Evolutionary conservation across 2,888 invertebrate species (phyloP).

Genomic region (Parelbella ahira): DNA sequence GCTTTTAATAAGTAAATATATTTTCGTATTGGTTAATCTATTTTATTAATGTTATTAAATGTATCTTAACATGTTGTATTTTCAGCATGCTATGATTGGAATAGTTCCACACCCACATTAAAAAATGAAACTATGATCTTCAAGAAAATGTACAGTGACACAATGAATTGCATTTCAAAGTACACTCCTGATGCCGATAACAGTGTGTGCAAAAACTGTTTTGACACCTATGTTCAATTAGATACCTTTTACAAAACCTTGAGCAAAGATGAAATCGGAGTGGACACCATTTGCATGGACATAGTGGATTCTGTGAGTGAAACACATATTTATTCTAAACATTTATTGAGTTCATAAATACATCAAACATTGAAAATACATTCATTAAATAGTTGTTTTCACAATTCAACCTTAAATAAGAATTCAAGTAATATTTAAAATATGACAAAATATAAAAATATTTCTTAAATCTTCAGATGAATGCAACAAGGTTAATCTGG

Average conservation of each 20-base stretch:
- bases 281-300: constrained; percentile 84
- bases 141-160: constrained; percentile 62
- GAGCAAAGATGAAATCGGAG: constrained; percentile 76
- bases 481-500: constrained; percentile 82
- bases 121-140: constrained; percentile 76
- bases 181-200: constrained; percentile 39
- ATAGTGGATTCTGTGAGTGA: constrained; percentile 82
- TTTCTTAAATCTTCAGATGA: constrained; percentile 75
- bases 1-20: too few relatives aligned
- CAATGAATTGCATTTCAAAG: constrained; percentile 63
- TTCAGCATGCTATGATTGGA: constrained; percentile 80
- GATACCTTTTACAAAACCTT: constrained; percentile 81
- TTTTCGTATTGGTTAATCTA: too few relatives aligned
- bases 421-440: too few relatives aligned
- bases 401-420: too few relatives aligned
- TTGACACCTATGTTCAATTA: constrained; percentile 72
- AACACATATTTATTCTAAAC: not conserved
- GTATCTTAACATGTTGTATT: too few relatives aligned
- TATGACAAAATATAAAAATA: not conserved
- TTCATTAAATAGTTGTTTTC: too few relatives aligned
- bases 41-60: too few relatives aligned
- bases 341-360: constrained; percentile 13
- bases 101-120: constrained; percentile 55
- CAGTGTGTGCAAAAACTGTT: constrained; percentile 77
- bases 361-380: constrained; percentile 2